Conservation (phyloP, 2,797 vertebrate genomes). For the Simalia tracyae region DNA sequence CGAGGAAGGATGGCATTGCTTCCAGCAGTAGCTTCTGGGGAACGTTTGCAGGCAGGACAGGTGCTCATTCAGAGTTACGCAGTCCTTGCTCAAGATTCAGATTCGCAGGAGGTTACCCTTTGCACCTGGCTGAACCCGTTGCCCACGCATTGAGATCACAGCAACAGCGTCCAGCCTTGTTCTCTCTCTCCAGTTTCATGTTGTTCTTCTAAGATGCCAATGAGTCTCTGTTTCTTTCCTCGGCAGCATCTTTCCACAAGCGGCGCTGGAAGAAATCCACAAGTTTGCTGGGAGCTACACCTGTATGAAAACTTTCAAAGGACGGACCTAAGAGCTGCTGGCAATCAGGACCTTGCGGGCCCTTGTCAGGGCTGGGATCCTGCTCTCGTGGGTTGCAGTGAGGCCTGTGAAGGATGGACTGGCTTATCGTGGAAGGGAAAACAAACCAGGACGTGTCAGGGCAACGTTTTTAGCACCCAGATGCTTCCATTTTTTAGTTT, state of each 20-base stretch:
- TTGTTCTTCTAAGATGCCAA: neutral
- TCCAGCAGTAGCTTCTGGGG: neutral
- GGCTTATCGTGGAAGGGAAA: slow-evolving; percentile 64
- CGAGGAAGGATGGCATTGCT: too few relatives aligned
- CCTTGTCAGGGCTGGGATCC: slow-evolving; percentile 44
- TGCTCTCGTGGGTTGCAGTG: slow-evolving; percentile 50
- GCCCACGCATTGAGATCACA: too few relatives aligned
- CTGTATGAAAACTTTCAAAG: slow-evolving; percentile 99
- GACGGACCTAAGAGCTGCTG: slow-evolving; percentile 82
- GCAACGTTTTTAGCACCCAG: slow-evolving; percentile 40
- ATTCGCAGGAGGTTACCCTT: too few relatives aligned
- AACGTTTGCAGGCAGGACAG: neutral
- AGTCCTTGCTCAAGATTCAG: neutral
- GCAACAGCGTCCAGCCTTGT: neutral
- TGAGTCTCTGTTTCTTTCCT: neutral
- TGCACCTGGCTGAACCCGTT: neutral
- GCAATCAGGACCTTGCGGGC: slow-evolving; percentile 43
- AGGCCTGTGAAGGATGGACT: slow-evolving; percentile 58
- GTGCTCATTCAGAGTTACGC: neutral
- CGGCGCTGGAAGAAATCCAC: slow-evolving; percentile 96
- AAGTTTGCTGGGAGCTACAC: slow-evolving; percentile 95
- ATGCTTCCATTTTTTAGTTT: slow-evolving; percentile 56
- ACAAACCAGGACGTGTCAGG: slow-evolving; percentile 57
- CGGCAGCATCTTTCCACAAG: slow-evolving; percentile 90
- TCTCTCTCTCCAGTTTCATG: neutral